Conservation (phyloP, 1,140 invertebrate species). For the Zeugodacus cucurbitae region DNA sequence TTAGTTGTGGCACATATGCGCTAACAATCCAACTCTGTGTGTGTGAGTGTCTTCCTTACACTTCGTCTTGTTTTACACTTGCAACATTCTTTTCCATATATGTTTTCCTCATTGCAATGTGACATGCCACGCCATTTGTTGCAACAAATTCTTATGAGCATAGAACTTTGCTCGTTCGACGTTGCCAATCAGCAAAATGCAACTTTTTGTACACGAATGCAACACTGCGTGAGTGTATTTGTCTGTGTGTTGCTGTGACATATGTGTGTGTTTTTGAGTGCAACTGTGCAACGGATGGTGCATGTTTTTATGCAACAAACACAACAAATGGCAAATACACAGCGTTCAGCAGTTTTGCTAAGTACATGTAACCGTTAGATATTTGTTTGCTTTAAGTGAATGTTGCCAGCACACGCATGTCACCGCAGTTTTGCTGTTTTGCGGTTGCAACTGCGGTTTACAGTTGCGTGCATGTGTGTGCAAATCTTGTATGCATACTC, state of each 20-base stretch:
- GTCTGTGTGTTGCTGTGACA: not conserved
- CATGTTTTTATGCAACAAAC: not conserved
- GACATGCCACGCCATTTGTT: constrained; percentile 37
- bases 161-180: not conserved
- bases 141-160: not conserved
- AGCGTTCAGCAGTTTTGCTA: not conserved
- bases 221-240: not conserved
- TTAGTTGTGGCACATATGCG: not conserved
- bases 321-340: not conserved
- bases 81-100: not conserved
- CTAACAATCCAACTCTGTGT: not conserved
- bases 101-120: not conserved
- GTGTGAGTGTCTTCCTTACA: not conserved
- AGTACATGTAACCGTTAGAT: not conserved
- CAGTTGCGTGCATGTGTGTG: not conserved
- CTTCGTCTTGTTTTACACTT: not conserved
- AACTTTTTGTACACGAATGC: not conserved
- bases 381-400: constrained; percentile 27
- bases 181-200: not conserved
- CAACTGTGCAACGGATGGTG: not conserved
- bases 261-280: not conserved
- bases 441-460: not conserved
- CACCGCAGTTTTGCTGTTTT: constrained; percentile 29
- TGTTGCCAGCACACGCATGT: constrained; percentile 19
- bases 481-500: not conserved